Conservation (phyloP, 37 sponge, comb jelly and placozoan genomes). For the Ianthella basta region DNA sequence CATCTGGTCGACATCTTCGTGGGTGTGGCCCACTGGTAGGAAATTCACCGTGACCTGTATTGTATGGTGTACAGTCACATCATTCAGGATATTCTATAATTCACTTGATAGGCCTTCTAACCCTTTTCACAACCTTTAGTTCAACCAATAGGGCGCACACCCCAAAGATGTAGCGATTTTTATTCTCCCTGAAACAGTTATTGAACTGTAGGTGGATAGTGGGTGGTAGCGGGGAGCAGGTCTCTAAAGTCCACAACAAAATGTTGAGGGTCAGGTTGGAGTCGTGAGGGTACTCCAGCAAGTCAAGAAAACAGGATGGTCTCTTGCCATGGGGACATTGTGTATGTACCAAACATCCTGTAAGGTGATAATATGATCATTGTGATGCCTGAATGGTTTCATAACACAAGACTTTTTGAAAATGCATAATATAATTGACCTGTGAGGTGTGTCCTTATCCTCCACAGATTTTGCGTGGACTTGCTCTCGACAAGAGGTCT, state of each 20-base stretch:
- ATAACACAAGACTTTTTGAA: no score
- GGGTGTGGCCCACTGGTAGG: slow-evolving; percentile 53
- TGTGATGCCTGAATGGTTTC: no score
- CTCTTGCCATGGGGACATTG: slow-evolving; percentile 12
- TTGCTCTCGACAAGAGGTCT: slow-evolving; percentile 9
- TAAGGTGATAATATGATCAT: background rate
- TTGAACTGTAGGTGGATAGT: slow-evolving; percentile 24
- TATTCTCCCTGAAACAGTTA: slow-evolving; percentile 51
- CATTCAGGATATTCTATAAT: no score
- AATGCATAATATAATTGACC: background rate
- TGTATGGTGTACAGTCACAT: background rate
- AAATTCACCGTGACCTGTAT: slow-evolving; percentile 43
- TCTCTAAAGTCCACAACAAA: slow-evolving; percentile 21
- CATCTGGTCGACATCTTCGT: slow-evolving; percentile 52
- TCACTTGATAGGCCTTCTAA: no score
- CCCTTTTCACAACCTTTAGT: slow-evolving; percentile 22
- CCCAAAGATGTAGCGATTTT: slow-evolving; percentile 27
- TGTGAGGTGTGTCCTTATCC: slow-evolving; percentile 48
- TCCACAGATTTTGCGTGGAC: slow-evolving; percentile 53
- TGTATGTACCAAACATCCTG: slow-evolving; percentile 4
- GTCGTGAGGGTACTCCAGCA: slow-evolving; percentile 56
- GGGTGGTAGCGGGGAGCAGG: background rate
- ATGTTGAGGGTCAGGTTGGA: slow-evolving; percentile 54
- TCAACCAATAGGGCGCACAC: slow-evolving; percentile 36
- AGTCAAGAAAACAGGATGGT: slow-evolving; percentile 31